These are phyloP conservation scores for Helicoverpa armigera DNA, from an alignment of 1,140 invertebrate genomes.

Conservation along the genomic window DNA sequence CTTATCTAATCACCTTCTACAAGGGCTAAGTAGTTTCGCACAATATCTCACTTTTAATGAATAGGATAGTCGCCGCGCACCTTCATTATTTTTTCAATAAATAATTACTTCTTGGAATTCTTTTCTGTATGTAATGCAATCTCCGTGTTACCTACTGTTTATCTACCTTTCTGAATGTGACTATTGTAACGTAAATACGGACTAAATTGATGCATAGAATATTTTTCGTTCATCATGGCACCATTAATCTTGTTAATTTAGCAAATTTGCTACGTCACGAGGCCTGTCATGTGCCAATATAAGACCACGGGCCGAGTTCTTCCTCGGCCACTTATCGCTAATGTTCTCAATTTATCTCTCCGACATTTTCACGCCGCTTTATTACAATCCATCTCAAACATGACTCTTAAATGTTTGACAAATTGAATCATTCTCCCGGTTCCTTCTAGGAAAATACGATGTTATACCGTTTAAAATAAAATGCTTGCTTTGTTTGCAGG, in stretches of 20 bases:
- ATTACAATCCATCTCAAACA: conserved; percentile 38
- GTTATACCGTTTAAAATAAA: background rate
- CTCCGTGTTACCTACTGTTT: background rate
- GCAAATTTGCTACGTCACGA: conserved; percentile 21
- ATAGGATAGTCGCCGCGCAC: too few relatives aligned
- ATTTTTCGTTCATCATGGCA: conserved; percentile 23
- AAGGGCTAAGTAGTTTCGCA: background rate
- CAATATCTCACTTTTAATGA: background rate
- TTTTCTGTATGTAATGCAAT: background rate
- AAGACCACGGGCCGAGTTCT: conserved; percentile 16
- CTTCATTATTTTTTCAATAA: too few relatives aligned
- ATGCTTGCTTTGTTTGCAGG: background rate
- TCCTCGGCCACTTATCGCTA: conserved; percentile 35
- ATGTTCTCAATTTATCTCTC: conserved; percentile 33
- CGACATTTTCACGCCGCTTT: conserved; percentile 26
- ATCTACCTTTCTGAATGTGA: background rate
- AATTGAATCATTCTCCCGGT: conserved; percentile 9
- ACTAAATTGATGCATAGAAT: background rate
- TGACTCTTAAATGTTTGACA: conserved; percentile 33
- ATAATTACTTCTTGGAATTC: too few relatives aligned
- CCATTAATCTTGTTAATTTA: conserved; percentile 44
- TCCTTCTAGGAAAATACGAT: background rate
- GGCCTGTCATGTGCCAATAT: conserved; percentile 34
- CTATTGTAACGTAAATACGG: background rate
- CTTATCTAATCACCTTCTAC: background rate